Evolutionary conservation across 2,113 vertebrate genomes (phyloP).

Genomic region (Xyrauchen texanus): DNA sequence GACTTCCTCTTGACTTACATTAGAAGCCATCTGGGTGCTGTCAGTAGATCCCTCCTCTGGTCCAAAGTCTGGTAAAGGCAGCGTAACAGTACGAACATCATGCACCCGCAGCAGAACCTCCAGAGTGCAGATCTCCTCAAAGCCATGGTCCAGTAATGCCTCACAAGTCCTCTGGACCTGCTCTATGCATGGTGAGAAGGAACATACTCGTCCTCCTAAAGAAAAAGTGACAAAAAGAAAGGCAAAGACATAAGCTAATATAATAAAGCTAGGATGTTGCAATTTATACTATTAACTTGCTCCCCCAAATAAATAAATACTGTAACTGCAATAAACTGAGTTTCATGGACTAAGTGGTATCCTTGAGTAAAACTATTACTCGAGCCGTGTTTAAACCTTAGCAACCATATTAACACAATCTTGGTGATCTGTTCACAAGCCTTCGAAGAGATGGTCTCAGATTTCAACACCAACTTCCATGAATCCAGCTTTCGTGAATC

Average conservation of each 20-base stretch:
- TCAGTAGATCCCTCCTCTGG: constrained; percentile 43
- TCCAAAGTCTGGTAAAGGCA: constrained; percentile 89
- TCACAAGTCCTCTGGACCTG: constrained; percentile 94
- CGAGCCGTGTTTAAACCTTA: too few relatives aligned
- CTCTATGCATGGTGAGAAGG: constrained; percentile 96
- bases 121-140: constrained; percentile 88
- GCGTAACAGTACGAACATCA: constrained; percentile 81
- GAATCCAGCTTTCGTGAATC: too few relatives aligned
- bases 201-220: constrained; percentile 90
- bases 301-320: too few relatives aligned
- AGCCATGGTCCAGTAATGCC: constrained; percentile 77
- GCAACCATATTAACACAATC: too few relatives aligned
- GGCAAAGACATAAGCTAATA: not conserved
- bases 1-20: constrained; percentile 45
- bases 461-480: too few relatives aligned
- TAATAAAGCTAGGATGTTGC: too few relatives aligned
- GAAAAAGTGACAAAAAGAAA: constrained; percentile 34
- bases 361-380: too few relatives aligned
- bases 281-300: too few relatives aligned
- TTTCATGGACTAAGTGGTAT: too few relatives aligned
- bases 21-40: constrained; percentile 53
- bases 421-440: too few relatives aligned
- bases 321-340: too few relatives aligned
- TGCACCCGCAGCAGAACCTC: constrained; percentile 89
- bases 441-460: too few relatives aligned